phyloP scores from a whole-genome alignment of 2,888 invertebrate species.

The Cloeon dipterum region DNA sequence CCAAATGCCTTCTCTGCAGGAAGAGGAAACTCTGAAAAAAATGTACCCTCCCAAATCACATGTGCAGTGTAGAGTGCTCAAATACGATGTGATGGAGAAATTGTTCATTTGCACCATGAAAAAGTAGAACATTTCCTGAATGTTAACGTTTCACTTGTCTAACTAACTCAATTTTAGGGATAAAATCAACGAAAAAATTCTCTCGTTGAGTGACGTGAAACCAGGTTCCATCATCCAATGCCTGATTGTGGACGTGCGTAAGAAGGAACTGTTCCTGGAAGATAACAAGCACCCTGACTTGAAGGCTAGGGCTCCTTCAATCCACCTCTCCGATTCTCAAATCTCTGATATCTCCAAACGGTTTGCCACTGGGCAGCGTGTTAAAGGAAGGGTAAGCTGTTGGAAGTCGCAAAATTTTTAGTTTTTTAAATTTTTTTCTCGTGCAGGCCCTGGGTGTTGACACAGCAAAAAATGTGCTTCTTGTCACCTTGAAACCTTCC shows the following conservation, averaged over 20 bases:
- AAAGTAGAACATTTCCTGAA: constrained; percentile 9
- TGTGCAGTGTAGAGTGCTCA: constrained; percentile 30
- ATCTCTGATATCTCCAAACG: not conserved
- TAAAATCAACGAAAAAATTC: constrained; percentile 29
- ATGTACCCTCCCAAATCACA: constrained; percentile 13
- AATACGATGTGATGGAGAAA: constrained; percentile 39
- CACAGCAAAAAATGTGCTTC: constrained; percentile 20
- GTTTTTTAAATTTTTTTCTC: constrained; percentile 7
- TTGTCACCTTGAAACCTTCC: constrained; percentile 40
- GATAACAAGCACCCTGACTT: constrained; percentile 20
- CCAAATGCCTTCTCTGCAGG: constrained; percentile 12
- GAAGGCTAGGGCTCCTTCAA: not conserved
- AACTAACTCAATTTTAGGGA: too few relatives aligned
- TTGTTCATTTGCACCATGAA: constrained; percentile 44
- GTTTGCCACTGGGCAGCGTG: not conserved
- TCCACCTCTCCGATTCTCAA: not conserved
- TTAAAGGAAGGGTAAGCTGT: not conserved
- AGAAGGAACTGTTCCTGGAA: constrained; percentile 23
- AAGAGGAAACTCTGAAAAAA: constrained; percentile 13
- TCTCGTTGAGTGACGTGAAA: constrained; percentile 19
- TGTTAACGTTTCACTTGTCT: too few relatives aligned
- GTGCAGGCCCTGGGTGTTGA: constrained; percentile 33
- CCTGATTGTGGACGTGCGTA: constrained; percentile 21
- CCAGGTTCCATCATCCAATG: constrained; percentile 31
- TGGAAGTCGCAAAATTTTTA: not conserved